Evolutionary conservation across 2,797 vertebrate species (phyloP), one percentile per base, ranked within the genome.

Genomic region (Gouania willdenowi): DNA sequence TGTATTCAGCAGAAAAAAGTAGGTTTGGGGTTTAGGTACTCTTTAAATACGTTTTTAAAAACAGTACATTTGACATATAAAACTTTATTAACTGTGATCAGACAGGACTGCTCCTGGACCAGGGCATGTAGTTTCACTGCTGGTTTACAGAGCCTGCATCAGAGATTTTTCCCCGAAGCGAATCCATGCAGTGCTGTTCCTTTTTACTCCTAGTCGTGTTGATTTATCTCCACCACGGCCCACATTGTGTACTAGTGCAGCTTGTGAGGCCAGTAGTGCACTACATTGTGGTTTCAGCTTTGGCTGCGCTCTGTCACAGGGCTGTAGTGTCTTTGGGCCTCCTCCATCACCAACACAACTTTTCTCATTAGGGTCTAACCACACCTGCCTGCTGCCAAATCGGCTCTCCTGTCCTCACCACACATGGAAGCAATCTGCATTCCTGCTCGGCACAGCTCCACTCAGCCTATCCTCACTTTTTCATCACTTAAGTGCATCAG

Each of bases 351-450:
- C 78, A 83, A 84, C 81, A 82, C 79, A 82, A 84, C 79, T 85
- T 87, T 83, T 81, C 80, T 85, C 85, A 84, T 87, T 87, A 85
- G 80, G 76, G 77, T 68, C 81, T 82, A 82, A 83, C 82, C 84
- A 67, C 84, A 85, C 84, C 82, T 84, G 84, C 80, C 78, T 71
- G 65, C 75, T 81, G 77, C 81, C 75, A 80, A 73, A 72, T 71
- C 72, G 16, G 67, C 67, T 71, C 63, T 47, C 64, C 77, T 74
- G 68, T 75, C 71, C 75, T 75, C 72, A 71, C 61, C 67, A 76
- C 82, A 84, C 79, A 87, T 85, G 82, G 85, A 84, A 87, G 70
- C 73, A 77, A 83, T 85, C 77, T 82, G 66, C 79, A 82, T 78
- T 79, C 78, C 79, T 80, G 66, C 44, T 75, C 70, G 2, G 53